Conservation (phyloP, 2,113 vertebrate genomes). For the Microtus montanus region DNA sequence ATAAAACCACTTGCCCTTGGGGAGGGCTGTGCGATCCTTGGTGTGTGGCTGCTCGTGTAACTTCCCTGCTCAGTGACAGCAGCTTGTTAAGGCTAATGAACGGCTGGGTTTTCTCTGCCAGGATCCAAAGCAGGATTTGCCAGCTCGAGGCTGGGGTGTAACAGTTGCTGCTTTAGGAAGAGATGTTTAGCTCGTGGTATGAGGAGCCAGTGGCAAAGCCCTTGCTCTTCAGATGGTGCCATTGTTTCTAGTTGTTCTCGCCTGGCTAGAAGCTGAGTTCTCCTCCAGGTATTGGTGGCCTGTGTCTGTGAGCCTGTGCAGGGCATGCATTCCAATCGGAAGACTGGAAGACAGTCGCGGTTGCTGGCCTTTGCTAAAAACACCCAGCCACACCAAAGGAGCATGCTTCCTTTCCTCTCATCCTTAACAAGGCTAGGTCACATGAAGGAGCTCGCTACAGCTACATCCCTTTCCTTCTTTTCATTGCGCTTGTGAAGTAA, state of each 20-base stretch:
- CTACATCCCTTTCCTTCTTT: constrained; percentile 75
- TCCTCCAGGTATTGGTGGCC: constrained; percentile 39
- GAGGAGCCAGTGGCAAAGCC: background rate
- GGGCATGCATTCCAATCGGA: background rate
- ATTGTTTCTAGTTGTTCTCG: constrained; percentile 72
- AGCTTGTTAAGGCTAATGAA: constrained; percentile 73
- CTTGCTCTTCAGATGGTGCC: constrained; percentile 14
- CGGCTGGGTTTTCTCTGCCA: constrained; percentile 74
- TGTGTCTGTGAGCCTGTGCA: constrained; percentile 8
- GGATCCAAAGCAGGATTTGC: constrained; percentile 65
- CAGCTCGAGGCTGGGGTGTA: constrained; percentile 39
- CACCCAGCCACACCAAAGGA: background rate
- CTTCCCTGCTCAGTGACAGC: constrained; percentile 70
- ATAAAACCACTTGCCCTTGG: constrained; percentile 65
- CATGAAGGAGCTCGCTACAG: constrained; percentile 73
- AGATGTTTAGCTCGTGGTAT: constrained; percentile 33
- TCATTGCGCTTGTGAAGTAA: constrained; percentile 79
- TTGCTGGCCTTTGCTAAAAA: constrained; percentile 24
- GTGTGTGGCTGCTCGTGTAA: constrained; percentile 82
- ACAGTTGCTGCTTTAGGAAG: constrained; percentile 63
- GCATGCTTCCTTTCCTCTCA: background rate
- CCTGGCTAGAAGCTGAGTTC: constrained; percentile 46
- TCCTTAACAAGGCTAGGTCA: constrained; percentile 59
- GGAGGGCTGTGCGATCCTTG: constrained; percentile 71
- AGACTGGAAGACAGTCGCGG: background rate